Conservation (phyloP, 2,113 vertebrate genomes). For the Serinus canaria region DNA sequence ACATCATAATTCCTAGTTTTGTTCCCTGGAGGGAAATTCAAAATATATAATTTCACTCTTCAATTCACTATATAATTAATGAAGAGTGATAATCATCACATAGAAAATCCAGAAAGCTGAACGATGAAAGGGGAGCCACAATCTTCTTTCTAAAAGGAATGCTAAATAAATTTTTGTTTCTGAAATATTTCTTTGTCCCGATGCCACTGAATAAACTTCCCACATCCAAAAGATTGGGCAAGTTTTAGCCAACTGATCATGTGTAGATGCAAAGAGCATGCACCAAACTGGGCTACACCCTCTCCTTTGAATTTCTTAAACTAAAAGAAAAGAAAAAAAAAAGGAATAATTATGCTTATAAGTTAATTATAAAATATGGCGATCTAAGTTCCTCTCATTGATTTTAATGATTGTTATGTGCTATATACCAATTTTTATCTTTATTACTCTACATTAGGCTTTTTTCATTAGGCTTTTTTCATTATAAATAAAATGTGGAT, state of each 20-base stretch:
- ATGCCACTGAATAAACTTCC: neutral
- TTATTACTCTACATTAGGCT: neutral
- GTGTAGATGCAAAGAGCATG: neutral
- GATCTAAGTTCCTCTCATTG: neutral
- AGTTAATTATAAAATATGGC: neutral
- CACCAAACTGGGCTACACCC: neutral
- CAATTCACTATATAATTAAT: neutral
- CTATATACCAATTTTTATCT: neutral
- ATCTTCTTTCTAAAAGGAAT: neutral
- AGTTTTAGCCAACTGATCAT: neutral
- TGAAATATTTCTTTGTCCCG: neutral
- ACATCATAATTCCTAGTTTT: neutral
- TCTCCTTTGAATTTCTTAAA: neutral
- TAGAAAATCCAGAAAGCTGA: neutral
- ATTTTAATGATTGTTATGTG: neutral
- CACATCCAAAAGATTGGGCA: neutral
- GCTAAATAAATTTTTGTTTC: neutral
- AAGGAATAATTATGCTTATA: neutral
- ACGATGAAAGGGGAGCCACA: neutral
- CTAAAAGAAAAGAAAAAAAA: neutral
- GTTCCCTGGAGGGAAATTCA: neutral
- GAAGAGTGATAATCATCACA: neutral
- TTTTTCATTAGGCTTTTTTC: too few species aligned
- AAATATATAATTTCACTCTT: neutral
- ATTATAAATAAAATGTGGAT: neutral